phyloP scores from a whole-genome alignment of 2,888 invertebrate species.

The Platycnemis pennipes region DNA sequence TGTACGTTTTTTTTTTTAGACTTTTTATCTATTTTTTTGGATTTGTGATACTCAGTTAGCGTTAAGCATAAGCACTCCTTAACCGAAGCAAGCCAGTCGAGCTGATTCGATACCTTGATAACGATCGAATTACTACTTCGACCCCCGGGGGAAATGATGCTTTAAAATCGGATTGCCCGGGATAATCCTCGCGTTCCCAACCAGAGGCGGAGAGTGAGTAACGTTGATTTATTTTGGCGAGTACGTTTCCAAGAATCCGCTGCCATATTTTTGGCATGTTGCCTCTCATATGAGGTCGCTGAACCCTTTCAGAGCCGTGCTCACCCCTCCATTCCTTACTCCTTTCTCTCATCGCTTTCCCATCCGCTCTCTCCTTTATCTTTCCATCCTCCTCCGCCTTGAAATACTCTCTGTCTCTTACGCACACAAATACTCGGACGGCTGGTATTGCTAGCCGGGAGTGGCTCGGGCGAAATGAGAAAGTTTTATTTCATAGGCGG shows the following conservation, averaged over 20 bases:
- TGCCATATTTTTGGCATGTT: constrained; percentile 60
- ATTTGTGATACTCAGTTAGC: too few relatives aligned
- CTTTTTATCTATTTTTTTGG: background rate
- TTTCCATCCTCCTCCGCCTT: background rate
- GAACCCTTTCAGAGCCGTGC: constrained; percentile 41
- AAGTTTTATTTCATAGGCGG: constrained; percentile 26
- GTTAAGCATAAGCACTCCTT: too few relatives aligned
- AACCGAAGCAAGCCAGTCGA: background rate
- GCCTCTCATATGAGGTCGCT: constrained; percentile 47
- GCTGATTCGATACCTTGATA: background rate
- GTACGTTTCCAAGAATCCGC: constrained; percentile 62
- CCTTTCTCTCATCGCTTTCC: constrained; percentile 27
- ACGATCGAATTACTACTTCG: background rate
- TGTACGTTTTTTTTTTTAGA: background rate
- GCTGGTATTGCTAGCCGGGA: background rate
- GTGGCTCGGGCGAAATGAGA: background rate
- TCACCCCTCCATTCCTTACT: background rate
- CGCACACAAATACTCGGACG: background rate
- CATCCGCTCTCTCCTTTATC: background rate
- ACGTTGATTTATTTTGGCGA: constrained; percentile 44
- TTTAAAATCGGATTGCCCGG: constrained; percentile 23
- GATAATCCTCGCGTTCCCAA: constrained; percentile 41
- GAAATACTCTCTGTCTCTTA: background rate
- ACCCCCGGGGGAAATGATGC: background rate
- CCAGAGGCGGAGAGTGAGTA: background rate